Percentiles rank a stretch among this genome's conserved stretches.
Conservation (phyloP, 2,888 invertebrate genomes). For the Tetheella fluctuosa region DNA sequence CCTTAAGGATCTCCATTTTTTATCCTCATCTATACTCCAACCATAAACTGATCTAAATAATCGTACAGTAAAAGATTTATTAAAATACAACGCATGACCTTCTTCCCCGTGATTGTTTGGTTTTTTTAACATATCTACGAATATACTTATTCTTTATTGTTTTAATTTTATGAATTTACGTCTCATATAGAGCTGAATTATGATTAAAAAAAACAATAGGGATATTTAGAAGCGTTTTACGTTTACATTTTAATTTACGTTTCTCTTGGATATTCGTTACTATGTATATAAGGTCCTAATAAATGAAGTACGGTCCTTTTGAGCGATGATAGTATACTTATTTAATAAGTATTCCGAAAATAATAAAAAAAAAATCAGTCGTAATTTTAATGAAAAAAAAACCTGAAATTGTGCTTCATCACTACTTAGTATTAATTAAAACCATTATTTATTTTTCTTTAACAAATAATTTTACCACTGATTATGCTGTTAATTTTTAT, state of each 20-base stretch:
- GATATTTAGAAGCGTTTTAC: not conserved
- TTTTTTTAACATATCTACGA: not conserved
- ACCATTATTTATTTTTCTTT: no score
- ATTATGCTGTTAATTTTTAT: no score
- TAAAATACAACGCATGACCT: not conserved
- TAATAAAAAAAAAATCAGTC: no score
- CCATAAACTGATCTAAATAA: not conserved
- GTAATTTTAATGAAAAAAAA: no score
- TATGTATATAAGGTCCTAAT: no score
- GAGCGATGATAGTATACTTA: no score
- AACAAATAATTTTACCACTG: no score
- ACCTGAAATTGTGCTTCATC: no score
- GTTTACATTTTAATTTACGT: not conserved
- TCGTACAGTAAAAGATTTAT: not conserved
- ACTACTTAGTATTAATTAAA: no score
- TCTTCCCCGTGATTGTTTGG: not conserved
- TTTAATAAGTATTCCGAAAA: no score
- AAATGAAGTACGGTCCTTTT: no score
- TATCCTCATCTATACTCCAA: not conserved
- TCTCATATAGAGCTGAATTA: not conserved
- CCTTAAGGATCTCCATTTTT: not conserved
- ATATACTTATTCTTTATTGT: not conserved
- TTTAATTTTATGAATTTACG: not conserved
- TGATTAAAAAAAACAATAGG: not conserved
- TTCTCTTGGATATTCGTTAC: not conserved